Evolutionary conservation across 2,797 vertebrate species (phyloP).

Genomic region (Scolopax rusticola): DNA sequence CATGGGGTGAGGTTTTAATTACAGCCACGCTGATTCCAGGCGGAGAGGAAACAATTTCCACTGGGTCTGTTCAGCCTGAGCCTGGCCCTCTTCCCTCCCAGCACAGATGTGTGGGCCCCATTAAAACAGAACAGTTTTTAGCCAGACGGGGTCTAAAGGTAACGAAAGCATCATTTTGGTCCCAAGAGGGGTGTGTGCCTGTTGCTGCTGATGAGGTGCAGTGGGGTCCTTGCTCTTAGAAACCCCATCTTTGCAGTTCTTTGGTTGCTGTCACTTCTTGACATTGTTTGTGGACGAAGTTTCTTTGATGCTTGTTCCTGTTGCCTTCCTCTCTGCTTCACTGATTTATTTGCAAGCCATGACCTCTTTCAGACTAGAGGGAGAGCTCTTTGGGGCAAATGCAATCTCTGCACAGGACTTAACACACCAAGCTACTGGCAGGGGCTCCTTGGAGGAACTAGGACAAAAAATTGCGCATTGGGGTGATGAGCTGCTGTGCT

Average conservation of each 20-base stretch:
- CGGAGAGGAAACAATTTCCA: neutral
- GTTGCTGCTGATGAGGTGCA: neutral
- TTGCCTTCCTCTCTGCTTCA: neutral
- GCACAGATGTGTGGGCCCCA: neutral
- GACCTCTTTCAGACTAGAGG: neutral
- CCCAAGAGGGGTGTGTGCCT: neutral
- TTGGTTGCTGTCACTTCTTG: neutral
- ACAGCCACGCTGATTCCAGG: neutral
- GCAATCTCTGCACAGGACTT: neutral
- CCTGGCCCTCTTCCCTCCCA: neutral
- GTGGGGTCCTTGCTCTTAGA: neutral
- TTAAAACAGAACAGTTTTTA: neutral
- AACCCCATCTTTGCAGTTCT: neutral
- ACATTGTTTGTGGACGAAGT: accelerated
- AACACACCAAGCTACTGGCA: accelerated
- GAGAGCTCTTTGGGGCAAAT: neutral
- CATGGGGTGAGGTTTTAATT: neutral
- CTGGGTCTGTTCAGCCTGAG: neutral
- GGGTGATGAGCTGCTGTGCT: neutral
- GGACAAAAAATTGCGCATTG: neutral
- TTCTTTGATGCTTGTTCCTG: neutral
- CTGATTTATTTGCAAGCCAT: neutral
- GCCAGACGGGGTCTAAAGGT: neutral
- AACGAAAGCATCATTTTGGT: neutral
- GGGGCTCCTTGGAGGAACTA: neutral